These are phyloP conservation scores for Caenorhabditis sp. DNA, from an alignment of 2,888 invertebrate genomes.

Conservation along the genomic window DNA sequence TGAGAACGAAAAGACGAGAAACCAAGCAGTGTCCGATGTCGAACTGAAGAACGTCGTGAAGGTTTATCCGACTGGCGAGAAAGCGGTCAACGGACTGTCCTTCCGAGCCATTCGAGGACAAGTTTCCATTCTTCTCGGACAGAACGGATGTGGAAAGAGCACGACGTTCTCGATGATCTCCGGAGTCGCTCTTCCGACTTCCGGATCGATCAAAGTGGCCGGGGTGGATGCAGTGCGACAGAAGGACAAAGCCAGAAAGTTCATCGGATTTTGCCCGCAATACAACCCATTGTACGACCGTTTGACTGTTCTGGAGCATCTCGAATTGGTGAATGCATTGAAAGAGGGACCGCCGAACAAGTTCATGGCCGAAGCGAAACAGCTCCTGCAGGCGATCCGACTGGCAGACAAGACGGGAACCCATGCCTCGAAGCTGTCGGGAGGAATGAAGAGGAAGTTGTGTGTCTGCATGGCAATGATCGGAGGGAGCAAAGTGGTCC, in stretches of 20 bases:
- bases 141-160: conserved; percentile 73
- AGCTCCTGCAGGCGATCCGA: conserved; percentile 5
- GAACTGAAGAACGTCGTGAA: conserved; percentile 26
- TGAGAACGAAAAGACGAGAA: conserved; percentile 18
- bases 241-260: conserved; percentile 8
- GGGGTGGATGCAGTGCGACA: conserved; percentile 9
- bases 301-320: conserved; percentile 71
- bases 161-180: conserved; percentile 57
- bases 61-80: conserved; percentile 32
- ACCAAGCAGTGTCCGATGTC: conserved; percentile 13
- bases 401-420: conserved; percentile 10
- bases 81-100: conserved; percentile 30
- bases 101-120: conserved; percentile 35
- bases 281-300: conserved; percentile 68
- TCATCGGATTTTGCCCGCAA: conserved; percentile 54
- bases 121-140: conserved; percentile 73
- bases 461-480: conserved; percentile 76
- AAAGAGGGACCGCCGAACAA: conserved; percentile 22
- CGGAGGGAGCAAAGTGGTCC: conserved; percentile 66
- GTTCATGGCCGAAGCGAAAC: conserved; percentile 7
- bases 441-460: conserved; percentile 76
- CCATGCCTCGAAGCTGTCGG: conserved; percentile 66
- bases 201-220: conserved; percentile 14
- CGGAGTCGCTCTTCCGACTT: conserved; percentile 46
- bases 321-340: conserved; percentile 59